Evolutionary conservation across 2,113 vertebrate genomes (phyloP), one percentile per base, ranked within the genome.

Genomic region (Arothron firmamentum): DNA sequence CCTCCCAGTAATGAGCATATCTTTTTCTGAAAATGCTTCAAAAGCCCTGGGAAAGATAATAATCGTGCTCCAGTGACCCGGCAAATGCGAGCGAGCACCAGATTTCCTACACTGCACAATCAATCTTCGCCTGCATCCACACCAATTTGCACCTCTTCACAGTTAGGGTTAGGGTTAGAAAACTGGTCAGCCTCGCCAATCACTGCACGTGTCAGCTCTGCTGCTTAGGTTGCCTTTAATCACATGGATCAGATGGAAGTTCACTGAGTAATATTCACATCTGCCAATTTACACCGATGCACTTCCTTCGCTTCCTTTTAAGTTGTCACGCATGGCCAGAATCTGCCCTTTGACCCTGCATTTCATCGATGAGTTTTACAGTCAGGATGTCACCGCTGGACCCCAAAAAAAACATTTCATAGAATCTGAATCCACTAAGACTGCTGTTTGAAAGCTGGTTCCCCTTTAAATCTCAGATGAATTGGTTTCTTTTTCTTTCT

Each of bases 71-170:
- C 62, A 59, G 23, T 70, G 63, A 72, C 61, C 71, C 74, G 52
- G 50, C 60, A 76, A 82, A 78, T 72, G 57, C 74, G 41, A 54
- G 50, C 48, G 20, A 70, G 70, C 48, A 51, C 56, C 53, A 66
- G 4, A 70, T 66, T 72, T 80, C 63, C 71, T 66, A 12, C 50
- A 16, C 52, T 63, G 53, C 53, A 64, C 70, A 69, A 76, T 81
- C 66, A 79, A 72, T 74, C 75, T 85, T 65, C 59, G 60, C 74
- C 34, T 61, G 52, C 15, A 54, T 79, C 71, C 59, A 45, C 34
- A 74, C 68, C 59, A 70, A 71, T 84, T 84, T 56, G 50, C 77
- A 80, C 74, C 72, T 83, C 71, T 78, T 67, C 75, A 64, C 49
- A 66, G 49, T 66, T 67, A 58, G 67, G 65, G 54, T 62, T 70